Base-by-base conservation (phyloP, 2,888 invertebrate genomes). In the Anagyrus pseudococci region DNA sequence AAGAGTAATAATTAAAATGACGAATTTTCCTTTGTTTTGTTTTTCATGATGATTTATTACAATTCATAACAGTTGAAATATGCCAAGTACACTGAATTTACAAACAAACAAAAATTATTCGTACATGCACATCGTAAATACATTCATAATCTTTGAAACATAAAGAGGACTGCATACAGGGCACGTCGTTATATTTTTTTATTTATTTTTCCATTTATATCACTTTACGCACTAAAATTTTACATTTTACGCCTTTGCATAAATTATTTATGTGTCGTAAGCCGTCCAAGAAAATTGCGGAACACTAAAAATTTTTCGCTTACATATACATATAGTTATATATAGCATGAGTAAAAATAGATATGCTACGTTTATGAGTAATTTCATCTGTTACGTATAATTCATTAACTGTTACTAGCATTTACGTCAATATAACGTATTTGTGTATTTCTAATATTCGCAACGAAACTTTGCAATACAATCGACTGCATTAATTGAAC, bases 1-100 rank as follows among this genome's bases (percentile, higher is more conserved):
- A 53, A 2, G 13, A 17, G 20, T 15, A 62, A 58, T 37, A 47
- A 53, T 55, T 49, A 3, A 43, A 52, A 52, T 33, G 56, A 10
- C 22, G 43, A n/a, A n/a, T n/a, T n/a, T n/a, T n/a, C n/a, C n/a
- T n/a, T 33, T n/a, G 33, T 15, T 47, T 53, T 49, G 47, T 64
- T 49, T 50, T 61, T 41, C 29, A 67, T 70, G 72, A 72, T 72
- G 67, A 69, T 75, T 72, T 70, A 69, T 71, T 72, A 71, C 71
- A 72, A 71, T 71, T 66, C 71, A 73, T 72, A 75, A 73, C 71
- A 72, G 62, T 75, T 73, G 73, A 71, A 72, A 69, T 73, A 73
- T 68, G 69, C 65, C 67, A 69, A 73, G 69, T 73, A 74, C 71
- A 71, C 68, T 65, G 70, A 69, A 69, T 72, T 70, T 67, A 69